These are phyloP conservation scores for Sebastes minor DNA, from an alignment of 2,797 vertebrate species.

Conservation along the genomic window DNA sequence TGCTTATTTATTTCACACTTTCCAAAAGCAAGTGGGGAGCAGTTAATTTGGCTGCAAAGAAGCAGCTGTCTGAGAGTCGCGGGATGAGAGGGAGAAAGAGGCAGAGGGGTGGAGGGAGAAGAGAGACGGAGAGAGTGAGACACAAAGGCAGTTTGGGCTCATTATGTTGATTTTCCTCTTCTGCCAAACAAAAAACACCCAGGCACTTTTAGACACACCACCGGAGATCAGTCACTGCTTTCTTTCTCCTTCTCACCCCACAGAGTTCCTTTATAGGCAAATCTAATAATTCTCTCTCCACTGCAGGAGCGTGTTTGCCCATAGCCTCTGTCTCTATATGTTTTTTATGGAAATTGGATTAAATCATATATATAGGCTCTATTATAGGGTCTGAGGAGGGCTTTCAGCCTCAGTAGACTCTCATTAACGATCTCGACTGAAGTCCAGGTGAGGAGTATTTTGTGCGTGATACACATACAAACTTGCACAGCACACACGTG, in stretches of 20 bases:
- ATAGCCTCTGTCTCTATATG: slow-evolving; percentile 32
- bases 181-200: slow-evolving; percentile 76
- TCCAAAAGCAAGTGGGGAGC: slow-evolving; percentile 64
- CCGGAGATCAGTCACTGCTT: slow-evolving; percentile 62
- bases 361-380: slow-evolving; percentile 8
- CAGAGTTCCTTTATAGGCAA: slow-evolving; percentile 42
- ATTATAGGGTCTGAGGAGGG: slow-evolving; percentile 27
- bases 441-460: slow-evolving; percentile 13
- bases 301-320: slow-evolving; percentile 27
- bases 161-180: slow-evolving; percentile 78
- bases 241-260: slow-evolving; percentile 42
- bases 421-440: slow-evolving; percentile 9
- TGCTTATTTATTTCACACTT: slow-evolving; percentile 63
- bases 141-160: slow-evolving; percentile 80
- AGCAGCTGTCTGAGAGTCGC: slow-evolving; percentile 67
- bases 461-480: neutral
- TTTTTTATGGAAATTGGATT: slow-evolving; percentile 45
- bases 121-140: slow-evolving; percentile 62
- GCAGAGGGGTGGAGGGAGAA: slow-evolving; percentile 48
- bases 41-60: slow-evolving; percentile 72
- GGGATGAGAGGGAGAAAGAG: slow-evolving; percentile 60
- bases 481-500: neutral
- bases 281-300: slow-evolving; percentile 52
- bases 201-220: slow-evolving; percentile 62
- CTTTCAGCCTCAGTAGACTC: slow-evolving; percentile 31